Percentiles rank a stretch among this genome's conserved stretches.
Conservation (phyloP, 2,888 invertebrate species). For the Lithodes maja region DNA sequence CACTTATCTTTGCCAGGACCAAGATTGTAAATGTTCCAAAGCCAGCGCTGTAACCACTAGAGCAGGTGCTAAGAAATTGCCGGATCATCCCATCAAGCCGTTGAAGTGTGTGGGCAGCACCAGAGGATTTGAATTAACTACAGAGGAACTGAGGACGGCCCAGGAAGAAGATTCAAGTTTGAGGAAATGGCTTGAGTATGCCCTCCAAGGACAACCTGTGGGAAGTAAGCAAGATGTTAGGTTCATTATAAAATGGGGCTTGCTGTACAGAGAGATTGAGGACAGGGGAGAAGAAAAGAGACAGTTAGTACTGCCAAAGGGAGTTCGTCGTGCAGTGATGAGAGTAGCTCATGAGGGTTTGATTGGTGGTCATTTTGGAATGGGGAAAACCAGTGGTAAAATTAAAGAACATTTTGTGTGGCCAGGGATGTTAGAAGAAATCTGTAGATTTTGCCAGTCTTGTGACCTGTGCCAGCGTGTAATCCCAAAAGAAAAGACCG, state of each 20-base stretch:
- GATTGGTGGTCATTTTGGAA: constrained; percentile 13
- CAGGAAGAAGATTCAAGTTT: background rate
- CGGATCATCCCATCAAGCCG: background rate
- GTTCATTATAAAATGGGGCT: background rate
- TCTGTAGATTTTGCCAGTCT: constrained; percentile 11
- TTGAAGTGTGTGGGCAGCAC: background rate
- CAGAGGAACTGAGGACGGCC: background rate
- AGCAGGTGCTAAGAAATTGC: background rate
- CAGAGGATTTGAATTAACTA: background rate
- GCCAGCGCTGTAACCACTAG: background rate
- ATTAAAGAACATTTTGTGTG: constrained; percentile 6
- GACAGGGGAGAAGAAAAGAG: background rate
- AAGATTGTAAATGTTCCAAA: constrained; percentile 3
- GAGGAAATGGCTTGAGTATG: background rate
- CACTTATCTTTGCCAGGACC: constrained; percentile 8
- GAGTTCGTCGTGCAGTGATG: background rate
- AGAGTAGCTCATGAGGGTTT: constrained; percentile 5
- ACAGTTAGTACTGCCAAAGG: constrained; percentile 6
- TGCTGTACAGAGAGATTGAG: background rate
- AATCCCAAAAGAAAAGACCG: background rate
- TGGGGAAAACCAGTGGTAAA: background rate
- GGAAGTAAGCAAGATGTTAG: background rate
- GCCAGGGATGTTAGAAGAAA: constrained; percentile 17
- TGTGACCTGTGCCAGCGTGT: constrained; percentile 34
- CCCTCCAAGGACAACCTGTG: background rate